Conservation (phyloP, 2,113 vertebrate genomes). For the Syngnathus floridae region DNA sequence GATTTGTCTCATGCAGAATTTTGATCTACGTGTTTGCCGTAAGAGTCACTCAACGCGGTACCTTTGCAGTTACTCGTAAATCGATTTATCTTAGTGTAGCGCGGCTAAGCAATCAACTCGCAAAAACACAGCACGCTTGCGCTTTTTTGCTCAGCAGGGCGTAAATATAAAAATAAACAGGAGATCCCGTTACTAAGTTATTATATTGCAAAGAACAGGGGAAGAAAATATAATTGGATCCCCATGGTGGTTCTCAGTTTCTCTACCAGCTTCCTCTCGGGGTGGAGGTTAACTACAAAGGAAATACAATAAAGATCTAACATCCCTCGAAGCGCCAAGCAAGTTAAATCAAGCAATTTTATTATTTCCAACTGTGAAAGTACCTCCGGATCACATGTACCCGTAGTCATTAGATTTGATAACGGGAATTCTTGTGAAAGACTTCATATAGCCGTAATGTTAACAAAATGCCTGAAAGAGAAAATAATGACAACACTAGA, state of each 20-base stretch:
- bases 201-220: slow-evolving; percentile 32
- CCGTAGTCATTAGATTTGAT: slow-evolving; percentile 35
- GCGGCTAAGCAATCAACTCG: not conserved
- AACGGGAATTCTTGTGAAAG: slow-evolving; percentile 30
- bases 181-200: slow-evolving; percentile 32
- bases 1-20: not conserved
- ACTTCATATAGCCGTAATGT: slow-evolving; percentile 2
- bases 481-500: not conserved
- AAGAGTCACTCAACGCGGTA: too few relatives aligned
- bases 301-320: slow-evolving; percentile 52
- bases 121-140: not conserved
- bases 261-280: slow-evolving; percentile 34
- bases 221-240: slow-evolving; percentile 41
- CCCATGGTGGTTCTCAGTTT: slow-evolving; percentile 36
- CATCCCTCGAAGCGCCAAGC: slow-evolving; percentile 32
- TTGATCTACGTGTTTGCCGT: too few relatives aligned
- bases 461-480: slow-evolving; percentile 5
- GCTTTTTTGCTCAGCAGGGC: slow-evolving; percentile 3
- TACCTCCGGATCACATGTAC: slow-evolving; percentile 9
- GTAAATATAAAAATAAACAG: slow-evolving; percentile 17
- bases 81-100: not conserved
- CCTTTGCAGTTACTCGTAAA: not conserved
- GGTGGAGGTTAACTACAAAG: slow-evolving; percentile 53
- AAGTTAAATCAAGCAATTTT: slow-evolving; percentile 36
- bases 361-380: slow-evolving; percentile 20